Conservation (phyloP, 2,113 vertebrate species). For the Craseonycteris thonglongyai region DNA sequence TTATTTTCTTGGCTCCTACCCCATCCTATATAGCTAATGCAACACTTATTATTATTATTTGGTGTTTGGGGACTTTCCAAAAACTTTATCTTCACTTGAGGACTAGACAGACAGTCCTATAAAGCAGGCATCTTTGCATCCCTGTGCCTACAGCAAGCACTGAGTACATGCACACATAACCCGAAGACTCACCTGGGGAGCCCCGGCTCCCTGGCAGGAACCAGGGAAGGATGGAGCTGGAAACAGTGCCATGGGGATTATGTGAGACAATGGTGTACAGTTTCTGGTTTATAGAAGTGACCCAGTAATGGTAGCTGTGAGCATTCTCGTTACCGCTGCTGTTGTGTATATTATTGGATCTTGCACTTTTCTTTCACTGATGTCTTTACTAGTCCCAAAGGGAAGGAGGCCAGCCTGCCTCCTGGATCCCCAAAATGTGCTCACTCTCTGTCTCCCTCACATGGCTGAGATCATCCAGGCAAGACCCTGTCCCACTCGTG, state of each 20-base stretch:
- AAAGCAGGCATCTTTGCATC: not conserved
- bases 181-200: not conserved
- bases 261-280: not conserved
- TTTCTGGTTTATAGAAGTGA: not conserved
- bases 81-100: not conserved
- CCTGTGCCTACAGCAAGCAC: not conserved
- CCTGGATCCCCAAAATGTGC: fast-evolving
- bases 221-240: not conserved
- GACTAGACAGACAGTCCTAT: not conserved
- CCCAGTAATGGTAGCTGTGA: fast-evolving
- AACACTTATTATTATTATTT: not conserved
- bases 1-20: not conserved
- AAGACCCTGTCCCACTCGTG: not conserved
- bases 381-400: not conserved
- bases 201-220: not conserved
- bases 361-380: not conserved
- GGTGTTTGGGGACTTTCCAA: not conserved
- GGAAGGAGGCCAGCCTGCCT: not conserved
- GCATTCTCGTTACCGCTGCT: fast-evolving
- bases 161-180: not conserved
- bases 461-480: not conserved
- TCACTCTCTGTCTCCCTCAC: not conserved
- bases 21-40: not conserved
- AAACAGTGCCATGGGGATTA: not conserved
- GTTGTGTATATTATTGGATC: fast-evolving